Evolutionary conservation across 2,113 vertebrate genomes (phyloP).

Genomic region (Myiozetetes cayanensis): DNA sequence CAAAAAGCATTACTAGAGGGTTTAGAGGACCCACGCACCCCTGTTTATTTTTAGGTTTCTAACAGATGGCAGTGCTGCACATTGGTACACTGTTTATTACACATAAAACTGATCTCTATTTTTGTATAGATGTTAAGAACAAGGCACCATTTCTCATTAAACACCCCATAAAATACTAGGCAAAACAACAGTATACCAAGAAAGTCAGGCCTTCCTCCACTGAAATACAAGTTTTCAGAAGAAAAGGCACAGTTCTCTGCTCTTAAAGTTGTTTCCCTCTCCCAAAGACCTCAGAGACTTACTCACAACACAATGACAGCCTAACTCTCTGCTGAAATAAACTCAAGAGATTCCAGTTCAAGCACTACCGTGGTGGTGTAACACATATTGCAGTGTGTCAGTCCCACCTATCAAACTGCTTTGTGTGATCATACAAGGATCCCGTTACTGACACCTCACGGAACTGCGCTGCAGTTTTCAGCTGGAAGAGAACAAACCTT

Average conservation of each 20-base stretch:
- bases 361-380: accelerated
- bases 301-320: accelerated
- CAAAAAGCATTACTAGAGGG: not conserved
- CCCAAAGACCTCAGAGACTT: not conserved
- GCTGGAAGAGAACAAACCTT: not conserved
- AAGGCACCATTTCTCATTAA: not conserved
- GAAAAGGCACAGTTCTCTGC: not conserved
- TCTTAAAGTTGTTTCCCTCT: not conserved
- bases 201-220: not conserved
- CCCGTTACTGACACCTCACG: not conserved
- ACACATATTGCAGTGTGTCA: not conserved
- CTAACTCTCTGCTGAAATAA: not conserved
- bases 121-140: not conserved
- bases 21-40: not conserved
- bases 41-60: not conserved
- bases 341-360: not conserved
- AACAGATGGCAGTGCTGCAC: not conserved
- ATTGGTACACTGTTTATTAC: not conserved
- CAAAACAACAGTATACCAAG: not conserved
- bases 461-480: too few relatives aligned
- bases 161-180: not conserved
- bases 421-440: not conserved
- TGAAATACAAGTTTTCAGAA: not conserved
- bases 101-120: not conserved
- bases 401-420: not conserved